Percentiles rank a stretch among this genome's conserved stretches.
phyloP scores from a whole-genome alignment of 2,797 vertebrate species.

The Xiphorhynchus erythropygius region DNA sequence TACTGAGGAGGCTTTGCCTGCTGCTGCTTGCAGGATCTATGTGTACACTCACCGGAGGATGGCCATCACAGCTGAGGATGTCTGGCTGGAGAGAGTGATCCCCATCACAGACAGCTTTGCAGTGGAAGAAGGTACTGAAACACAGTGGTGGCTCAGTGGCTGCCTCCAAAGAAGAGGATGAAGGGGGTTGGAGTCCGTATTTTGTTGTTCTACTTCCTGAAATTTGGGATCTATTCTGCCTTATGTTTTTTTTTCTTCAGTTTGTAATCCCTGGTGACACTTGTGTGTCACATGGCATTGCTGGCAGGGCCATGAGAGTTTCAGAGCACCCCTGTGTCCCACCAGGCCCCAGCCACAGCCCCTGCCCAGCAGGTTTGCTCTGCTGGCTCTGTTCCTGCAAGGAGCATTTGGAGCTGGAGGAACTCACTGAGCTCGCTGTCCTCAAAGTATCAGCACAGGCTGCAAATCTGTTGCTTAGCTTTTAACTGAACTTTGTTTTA shows the following conservation, averaged over 20 bases:
- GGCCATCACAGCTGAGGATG: conserved; percentile 91
- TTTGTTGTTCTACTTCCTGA: background rate
- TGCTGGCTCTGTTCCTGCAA: background rate
- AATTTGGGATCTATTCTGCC: background rate
- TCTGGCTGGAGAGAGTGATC: conserved; percentile 86
- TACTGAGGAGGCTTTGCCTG: background rate
- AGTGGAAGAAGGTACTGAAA: conserved; percentile 84
- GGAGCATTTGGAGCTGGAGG: background rate
- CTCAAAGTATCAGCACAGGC: rapidly evolving
- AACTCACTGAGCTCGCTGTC: rapidly evolving
- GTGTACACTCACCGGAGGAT: conserved; percentile 90
- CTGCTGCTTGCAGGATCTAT: conserved; percentile 81
- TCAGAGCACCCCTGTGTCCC: rapidly evolving
- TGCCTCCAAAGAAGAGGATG: background rate
- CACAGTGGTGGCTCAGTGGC: background rate
- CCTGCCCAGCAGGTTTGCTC: background rate
- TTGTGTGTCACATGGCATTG: rapidly evolving
- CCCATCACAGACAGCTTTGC: conserved; percentile 85
- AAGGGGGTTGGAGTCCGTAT: background rate
- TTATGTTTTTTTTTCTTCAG: background rate
- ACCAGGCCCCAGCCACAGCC: background rate
- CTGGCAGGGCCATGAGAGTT: background rate
- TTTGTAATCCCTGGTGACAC: background rate
- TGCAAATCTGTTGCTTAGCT: background rate
- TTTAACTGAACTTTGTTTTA: background rate